Evolutionary conservation across 2,888 invertebrate species (phyloP).

Genomic region (Eristalis tenax): DNA sequence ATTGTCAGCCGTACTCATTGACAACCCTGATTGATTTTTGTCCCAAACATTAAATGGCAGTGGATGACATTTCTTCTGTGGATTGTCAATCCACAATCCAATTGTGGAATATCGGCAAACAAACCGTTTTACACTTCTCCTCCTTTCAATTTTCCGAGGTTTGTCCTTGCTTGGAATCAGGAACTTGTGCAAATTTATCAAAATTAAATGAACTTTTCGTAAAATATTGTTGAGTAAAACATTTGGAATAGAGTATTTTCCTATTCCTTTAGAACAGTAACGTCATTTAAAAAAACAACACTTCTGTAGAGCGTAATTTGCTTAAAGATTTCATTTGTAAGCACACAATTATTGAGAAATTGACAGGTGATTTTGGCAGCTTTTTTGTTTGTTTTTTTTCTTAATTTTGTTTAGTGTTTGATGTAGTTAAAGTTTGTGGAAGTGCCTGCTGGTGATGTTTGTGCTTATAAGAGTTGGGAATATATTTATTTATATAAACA

Average conservation of each 20-base stretch:
- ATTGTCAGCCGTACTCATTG: neutral
- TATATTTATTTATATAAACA: neutral
- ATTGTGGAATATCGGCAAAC: constrained; percentile 54
- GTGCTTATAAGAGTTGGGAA: neutral
- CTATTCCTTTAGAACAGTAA: neutral
- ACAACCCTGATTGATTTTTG: constrained; percentile 3
- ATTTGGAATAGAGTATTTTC: neutral
- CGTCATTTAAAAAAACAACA: neutral
- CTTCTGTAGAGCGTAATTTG: neutral
- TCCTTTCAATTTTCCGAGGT: constrained; percentile 31
- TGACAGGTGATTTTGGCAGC: constrained; percentile 55
- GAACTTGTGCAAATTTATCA: constrained; percentile 22
- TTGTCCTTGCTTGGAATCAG: constrained; percentile 38
- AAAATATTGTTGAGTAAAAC: neutral
- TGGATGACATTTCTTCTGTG: constrained; percentile 31
- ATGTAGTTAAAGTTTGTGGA: constrained; percentile 31
- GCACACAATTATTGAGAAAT: constrained; percentile 15
- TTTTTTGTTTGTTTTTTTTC: constrained; percentile 50
- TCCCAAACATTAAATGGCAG: neutral
- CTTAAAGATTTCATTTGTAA: neutral
- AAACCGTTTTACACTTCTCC: constrained; percentile 38
- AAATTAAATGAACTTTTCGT: constrained; percentile 9
- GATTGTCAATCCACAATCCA: constrained; percentile 7
- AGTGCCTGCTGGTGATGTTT: neutral
- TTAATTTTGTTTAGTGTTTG: constrained; percentile 25